Conservation (phyloP, 1,140 invertebrate genomes). For the Acromyrmex heyeri region DNA sequence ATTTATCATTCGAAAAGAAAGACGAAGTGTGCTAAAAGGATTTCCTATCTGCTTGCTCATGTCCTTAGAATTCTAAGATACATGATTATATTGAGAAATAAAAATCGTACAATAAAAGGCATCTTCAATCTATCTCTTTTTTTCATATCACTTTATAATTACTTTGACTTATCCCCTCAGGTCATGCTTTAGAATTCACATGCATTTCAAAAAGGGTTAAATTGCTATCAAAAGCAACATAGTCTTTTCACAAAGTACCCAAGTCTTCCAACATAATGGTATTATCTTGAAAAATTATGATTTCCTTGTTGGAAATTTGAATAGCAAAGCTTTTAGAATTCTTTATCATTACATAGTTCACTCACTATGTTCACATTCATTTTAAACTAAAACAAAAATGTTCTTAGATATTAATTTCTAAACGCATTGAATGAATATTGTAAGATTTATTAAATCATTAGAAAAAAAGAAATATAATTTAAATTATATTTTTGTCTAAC, state of each 20-base stretch:
- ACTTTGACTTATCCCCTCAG: background rate
- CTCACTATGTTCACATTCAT: background rate
- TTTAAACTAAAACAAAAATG: background rate
- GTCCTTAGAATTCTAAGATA: constrained; percentile 23
- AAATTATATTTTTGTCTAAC: background rate
- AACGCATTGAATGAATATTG: background rate
- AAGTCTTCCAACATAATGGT: background rate
- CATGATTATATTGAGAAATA: constrained; percentile 24
- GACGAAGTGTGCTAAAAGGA: background rate
- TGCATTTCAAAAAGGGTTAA: constrained; percentile 13
- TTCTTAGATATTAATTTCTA: constrained; percentile 3
- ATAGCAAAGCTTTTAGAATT: background rate
- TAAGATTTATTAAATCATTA: background rate
- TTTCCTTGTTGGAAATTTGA: background rate
- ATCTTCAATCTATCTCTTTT: background rate
- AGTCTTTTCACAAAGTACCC: background rate
- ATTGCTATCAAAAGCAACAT: background rate
- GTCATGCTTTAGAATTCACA: background rate
- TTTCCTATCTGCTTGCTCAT: constrained; percentile 22
- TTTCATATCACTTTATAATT: background rate
- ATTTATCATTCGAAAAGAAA: constrained; percentile 21
- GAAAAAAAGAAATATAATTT: background rate
- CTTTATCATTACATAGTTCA: background rate
- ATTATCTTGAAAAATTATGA: constrained; percentile 4
- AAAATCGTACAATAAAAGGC: background rate